A percentile compares a stretch with the other conserved stretches of the same genome.
These are phyloP conservation scores for Vicugna pacos DNA, from an alignment of 2,113 vertebrate species.

Conservation along the genomic window DNA sequence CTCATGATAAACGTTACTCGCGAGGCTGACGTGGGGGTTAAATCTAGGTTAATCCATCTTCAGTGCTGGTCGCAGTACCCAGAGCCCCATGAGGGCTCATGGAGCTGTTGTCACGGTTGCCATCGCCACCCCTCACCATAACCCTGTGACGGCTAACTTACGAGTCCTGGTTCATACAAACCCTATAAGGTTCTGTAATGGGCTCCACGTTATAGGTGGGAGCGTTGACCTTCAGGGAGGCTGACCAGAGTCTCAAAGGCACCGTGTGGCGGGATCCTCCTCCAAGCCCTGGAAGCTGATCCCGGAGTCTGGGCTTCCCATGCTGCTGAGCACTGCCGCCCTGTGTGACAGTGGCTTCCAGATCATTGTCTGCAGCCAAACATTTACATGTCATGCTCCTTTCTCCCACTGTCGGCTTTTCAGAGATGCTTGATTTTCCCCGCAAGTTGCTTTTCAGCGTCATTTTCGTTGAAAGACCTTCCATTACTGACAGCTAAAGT, in stretches of 20 bases:
- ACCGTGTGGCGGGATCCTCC: background rate
- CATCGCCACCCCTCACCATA: background rate
- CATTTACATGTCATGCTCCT: background rate
- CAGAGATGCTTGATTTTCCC: background rate
- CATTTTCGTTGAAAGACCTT: background rate
- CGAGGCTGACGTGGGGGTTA: background rate
- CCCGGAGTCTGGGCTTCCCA: background rate
- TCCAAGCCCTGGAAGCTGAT: no score
- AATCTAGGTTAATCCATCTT: background rate
- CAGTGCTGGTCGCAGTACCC: background rate
- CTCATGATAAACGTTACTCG: background rate
- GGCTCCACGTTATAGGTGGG: background rate
- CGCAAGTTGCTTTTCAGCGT: background rate
- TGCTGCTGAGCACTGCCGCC: fast-evolving
- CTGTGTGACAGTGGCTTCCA: background rate
- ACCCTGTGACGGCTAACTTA: background rate
- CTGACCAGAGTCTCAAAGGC: background rate
- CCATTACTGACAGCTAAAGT: background rate
- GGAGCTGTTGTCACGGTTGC: fast-evolving
- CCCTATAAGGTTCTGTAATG: background rate
- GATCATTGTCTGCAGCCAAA: background rate
- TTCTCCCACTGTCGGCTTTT: background rate
- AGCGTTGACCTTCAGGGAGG: background rate
- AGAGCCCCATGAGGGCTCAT: background rate
- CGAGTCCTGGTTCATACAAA: background rate